A percentile compares a stretch with the other conserved stretches of the same genome.
Conservation (phyloP, 2,888 invertebrate genomes). For the Pammene fasciana region DNA sequence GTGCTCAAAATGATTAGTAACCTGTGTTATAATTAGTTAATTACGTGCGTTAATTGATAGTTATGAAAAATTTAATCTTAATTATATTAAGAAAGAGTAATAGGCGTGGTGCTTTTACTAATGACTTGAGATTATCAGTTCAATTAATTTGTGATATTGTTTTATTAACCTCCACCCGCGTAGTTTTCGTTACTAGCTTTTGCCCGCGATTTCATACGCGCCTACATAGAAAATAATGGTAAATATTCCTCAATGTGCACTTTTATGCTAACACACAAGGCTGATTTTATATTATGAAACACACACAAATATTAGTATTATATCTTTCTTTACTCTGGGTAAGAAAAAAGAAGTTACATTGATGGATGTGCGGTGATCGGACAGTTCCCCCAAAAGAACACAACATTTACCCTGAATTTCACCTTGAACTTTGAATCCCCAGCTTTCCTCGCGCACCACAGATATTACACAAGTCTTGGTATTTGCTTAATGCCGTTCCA, state of each 20-base stretch:
- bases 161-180: too few species aligned
- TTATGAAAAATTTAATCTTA: constrained; percentile 4
- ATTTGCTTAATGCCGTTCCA: constrained; percentile 30
- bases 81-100: constrained; percentile 9
- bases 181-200: too few species aligned
- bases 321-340: too few species aligned
- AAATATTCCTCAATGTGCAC: too few species aligned
- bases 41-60: constrained; percentile 3
- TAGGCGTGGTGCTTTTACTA: not conserved
- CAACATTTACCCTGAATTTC: not conserved
- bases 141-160: not conserved
- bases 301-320: too few species aligned
- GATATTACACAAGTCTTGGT: constrained; percentile 16
- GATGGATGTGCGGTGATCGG: too few species aligned
- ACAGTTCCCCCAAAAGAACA: too few species aligned
- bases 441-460: not conserved
- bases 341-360: too few species aligned
- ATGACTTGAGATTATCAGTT: not conserved
- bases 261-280: too few species aligned
- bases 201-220: too few species aligned
- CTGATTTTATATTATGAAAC: too few species aligned
- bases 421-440: constrained; percentile 15
- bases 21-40: constrained; percentile 1
- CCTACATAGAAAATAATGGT: too few species aligned
- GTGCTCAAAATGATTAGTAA: not conserved